A percentile compares a stretch with the other conserved stretches of the same genome.
Conservation (phyloP, 2,113 vertebrate genomes). For the Pygoscelis adeliae region DNA sequence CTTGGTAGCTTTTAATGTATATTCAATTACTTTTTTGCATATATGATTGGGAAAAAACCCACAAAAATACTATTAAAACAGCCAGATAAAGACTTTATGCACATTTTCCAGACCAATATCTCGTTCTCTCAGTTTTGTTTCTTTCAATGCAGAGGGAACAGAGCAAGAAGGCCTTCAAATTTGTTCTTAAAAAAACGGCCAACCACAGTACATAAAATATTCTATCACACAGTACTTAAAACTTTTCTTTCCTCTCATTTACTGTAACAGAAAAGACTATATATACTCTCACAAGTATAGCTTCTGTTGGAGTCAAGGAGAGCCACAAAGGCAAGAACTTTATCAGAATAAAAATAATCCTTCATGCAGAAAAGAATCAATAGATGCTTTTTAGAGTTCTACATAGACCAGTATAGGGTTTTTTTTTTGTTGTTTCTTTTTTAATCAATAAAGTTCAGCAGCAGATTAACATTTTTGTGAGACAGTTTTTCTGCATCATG, state of each 20-base stretch:
- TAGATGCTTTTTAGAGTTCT: neutral
- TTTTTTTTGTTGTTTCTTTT: neutral
- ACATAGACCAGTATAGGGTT: neutral
- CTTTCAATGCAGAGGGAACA: neutral
- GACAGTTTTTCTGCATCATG: neutral
- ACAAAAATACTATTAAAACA: neutral
- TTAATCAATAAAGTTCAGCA: neutral
- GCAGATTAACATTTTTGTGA: neutral
- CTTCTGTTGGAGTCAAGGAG: neutral
- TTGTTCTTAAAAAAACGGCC: neutral
- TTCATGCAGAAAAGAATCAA: neutral
- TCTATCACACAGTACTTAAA: neutral
- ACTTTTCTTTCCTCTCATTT: neutral
- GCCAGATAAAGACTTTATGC: neutral
- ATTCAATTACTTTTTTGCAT: neutral
- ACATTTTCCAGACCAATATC: neutral
- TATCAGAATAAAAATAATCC: slow-evolving; percentile 17
- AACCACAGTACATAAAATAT: neutral
- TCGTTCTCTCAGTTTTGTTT: neutral
- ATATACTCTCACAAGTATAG: neutral
- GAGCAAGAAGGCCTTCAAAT: neutral
- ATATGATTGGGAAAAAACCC: neutral
- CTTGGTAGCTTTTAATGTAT: neutral
- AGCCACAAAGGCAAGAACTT: neutral
- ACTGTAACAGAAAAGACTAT: neutral